Evolutionary conservation across 2,113 vertebrate genomes (phyloP).

Genomic region (Nestor notabilis): DNA sequence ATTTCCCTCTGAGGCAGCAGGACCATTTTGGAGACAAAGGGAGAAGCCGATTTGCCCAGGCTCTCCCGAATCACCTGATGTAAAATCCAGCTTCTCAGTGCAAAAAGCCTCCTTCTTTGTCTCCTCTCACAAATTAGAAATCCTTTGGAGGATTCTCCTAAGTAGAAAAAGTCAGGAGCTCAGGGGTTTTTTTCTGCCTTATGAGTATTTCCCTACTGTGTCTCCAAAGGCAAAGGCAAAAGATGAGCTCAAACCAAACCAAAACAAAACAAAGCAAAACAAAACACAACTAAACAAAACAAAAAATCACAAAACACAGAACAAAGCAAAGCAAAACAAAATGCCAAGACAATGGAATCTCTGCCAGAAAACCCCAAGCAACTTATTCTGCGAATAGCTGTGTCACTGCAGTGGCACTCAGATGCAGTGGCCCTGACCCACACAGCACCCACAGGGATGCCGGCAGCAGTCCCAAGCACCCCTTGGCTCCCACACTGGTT

Average conservation of each 20-base stretch:
- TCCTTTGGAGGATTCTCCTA: neutral
- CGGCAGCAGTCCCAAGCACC: neutral
- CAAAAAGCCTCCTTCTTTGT: neutral
- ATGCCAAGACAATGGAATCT: neutral
- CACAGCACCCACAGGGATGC: fast-evolving
- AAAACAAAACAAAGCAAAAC: neutral
- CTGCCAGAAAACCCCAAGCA: neutral
- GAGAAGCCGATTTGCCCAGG: neutral
- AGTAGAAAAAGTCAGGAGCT: neutral
- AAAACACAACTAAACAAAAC: neutral
- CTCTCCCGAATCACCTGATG: conserved; percentile 3
- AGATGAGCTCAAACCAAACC: neutral
- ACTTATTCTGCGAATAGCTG: fast-evolving
- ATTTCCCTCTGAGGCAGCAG: neutral
- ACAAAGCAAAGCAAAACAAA: neutral
- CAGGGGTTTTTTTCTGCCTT: neutral
- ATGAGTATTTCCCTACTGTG: neutral
- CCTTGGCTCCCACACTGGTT: fast-evolving
- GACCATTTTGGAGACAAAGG: conserved; percentile 28
- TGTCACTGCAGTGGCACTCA: fast-evolving
- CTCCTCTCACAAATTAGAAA: neutral
- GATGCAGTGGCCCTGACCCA: fast-evolving
- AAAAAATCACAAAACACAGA: neutral
- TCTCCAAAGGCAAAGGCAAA: neutral
- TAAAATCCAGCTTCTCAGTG: conserved; percentile 38